Conservation (phyloP, 1,140 invertebrate genomes). For the silkworm (Bombyx mori) region ASM3026992v2 NC_085110.1:4018001-4018500, state of each 20-base stretch:
- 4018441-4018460: too few relatives aligned
- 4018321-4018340: slow-evolving; percentile 61
- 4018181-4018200: slow-evolving; percentile 4
- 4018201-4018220: neutral
- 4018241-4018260: neutral
- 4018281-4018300: slow-evolving; percentile 49
- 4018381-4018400: slow-evolving; percentile 13
- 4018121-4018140: slow-evolving; percentile 58
- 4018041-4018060: slow-evolving; percentile 10
- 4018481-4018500: too few relatives aligned
- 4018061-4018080: slow-evolving; percentile 27
- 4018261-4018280: slow-evolving; percentile 14
- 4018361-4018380: slow-evolving; percentile 32
- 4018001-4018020: too few relatives aligned
- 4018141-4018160: slow-evolving; percentile 52
- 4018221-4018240: too few relatives aligned
- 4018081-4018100: slow-evolving; percentile 40
- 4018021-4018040: too few relatives aligned
- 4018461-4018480: too few relatives aligned
- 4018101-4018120: slow-evolving; percentile 64
- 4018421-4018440: too few relatives aligned
- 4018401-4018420: too few relatives aligned
- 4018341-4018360: slow-evolving; percentile 63
- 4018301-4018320: slow-evolving; percentile 61
- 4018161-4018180: slow-evolving; percentile 42